Base-by-base conservation (phyloP, 1,140 invertebrate species). In the Caenorhabditis remanei region DNA sequence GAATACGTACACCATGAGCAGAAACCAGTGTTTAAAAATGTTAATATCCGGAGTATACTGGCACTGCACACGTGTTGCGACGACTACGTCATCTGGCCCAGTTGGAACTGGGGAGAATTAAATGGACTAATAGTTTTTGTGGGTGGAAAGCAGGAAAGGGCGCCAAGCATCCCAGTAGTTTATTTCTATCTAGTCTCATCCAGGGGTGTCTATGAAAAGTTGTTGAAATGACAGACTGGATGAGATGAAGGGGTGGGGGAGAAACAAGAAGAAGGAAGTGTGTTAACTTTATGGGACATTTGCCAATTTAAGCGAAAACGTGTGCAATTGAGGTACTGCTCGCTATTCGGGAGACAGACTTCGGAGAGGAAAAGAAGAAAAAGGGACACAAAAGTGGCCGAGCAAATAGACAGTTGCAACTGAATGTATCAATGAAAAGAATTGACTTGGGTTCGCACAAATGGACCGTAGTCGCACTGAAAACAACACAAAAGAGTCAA, bases 271-370 rank as follows among this genome's bases (percentile, higher is more conserved):
- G 41, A 9, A 46, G 65, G 19, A 71, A 11, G 14, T 16, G 65
- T 71, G 46, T 53, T 50, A 79, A 79, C 71, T 79, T 79, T 24
- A 79, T 79, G 43, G 46, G 71, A 50, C 71, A 24, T 79, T 79
- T 79, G 71, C 71, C 71, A 79, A 79, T 79, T 79, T 53, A 79
- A 79, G 21, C 19, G 71, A 79, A 79, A 79, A 79, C 71, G 71
- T 79, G 71, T 79, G 71, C 46, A 79, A 48, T 79, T 79, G 71
- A 79, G 71, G 71, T 79, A 24, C 46, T 71, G 40, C 65, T 79
- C 71, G 71, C 46, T 48, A 53, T 79, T 79, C 43, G 71, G 71
- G 46, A 79, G 71, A 79, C 40, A 46, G 65, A 58, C 55, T 14
- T n/a, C 8, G 41, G 41, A 43, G 67, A 50, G 19, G 24, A 50